A percentile compares a stretch with the other conserved stretches of the same genome.
Evolutionary conservation across 2,888 invertebrate genomes (phyloP).

Genomic region (Trilocha varians): DNA sequence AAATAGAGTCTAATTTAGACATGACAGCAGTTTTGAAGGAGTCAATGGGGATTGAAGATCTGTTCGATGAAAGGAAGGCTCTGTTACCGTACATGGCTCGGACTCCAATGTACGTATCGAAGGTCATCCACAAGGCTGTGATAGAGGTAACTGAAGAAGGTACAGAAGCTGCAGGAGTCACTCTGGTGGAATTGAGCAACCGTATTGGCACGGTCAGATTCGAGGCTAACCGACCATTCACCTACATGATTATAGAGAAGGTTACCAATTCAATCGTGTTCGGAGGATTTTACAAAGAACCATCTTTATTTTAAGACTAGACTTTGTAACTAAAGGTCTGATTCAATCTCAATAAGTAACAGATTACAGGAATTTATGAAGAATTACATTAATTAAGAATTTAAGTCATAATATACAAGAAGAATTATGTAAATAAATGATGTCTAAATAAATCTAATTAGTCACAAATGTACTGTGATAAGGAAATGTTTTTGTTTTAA

Average conservation of each 20-base stretch:
- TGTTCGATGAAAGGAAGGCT: conserved; percentile 65
- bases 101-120: conserved; percentile 68
- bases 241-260: conserved; percentile 79
- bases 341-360: too few species aligned
- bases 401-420: too few species aligned
- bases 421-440: too few species aligned
- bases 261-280: conserved; percentile 58
- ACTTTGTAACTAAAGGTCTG: too few species aligned
- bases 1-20: conserved; percentile 70
- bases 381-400: too few species aligned
- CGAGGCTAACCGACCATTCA: conserved; percentile 77
- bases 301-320: conserved; percentile 39
- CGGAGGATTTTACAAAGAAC: conserved; percentile 51
- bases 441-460: too few species aligned
- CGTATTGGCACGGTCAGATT: conserved; percentile 73
- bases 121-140: conserved; percentile 78
- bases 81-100: conserved; percentile 59
- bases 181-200: conserved; percentile 61
- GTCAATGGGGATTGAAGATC: conserved; percentile 58
- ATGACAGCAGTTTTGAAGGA: conserved; percentile 64
- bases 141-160: conserved; percentile 84
- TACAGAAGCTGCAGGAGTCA: conserved; percentile 77
- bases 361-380: too few species aligned
- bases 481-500: too few species aligned
- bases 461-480: too few species aligned